Conservation (phyloP, 1,140 invertebrate species). For the Danaus melanippus region DNA sequence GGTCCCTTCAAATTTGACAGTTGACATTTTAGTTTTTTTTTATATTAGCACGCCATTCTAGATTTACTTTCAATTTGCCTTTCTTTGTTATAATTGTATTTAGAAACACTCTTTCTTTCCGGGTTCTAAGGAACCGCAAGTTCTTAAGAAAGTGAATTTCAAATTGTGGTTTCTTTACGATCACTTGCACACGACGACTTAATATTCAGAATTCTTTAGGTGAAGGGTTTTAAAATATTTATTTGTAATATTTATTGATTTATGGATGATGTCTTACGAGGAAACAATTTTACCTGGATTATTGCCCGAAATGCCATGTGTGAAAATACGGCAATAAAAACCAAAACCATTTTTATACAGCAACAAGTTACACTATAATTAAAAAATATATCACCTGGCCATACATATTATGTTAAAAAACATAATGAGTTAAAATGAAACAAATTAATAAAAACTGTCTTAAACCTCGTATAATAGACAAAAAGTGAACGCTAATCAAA, state of each 20-base stretch:
- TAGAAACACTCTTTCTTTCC: constrained; percentile 27
- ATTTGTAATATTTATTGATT: not conserved
- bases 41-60: constrained; percentile 14
- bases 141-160: constrained; percentile 37
- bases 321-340: too few relatives aligned
- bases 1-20: constrained; percentile 48
- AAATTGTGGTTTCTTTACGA: constrained; percentile 29
- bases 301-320: too few relatives aligned
- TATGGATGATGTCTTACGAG: not conserved
- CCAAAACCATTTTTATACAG: too few relatives aligned
- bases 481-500: too few relatives aligned
- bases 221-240: constrained; percentile 11
- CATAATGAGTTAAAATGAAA: too few relatives aligned
- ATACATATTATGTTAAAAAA: too few relatives aligned
- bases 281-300: too few relatives aligned
- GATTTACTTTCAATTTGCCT: constrained; percentile 43
- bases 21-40: constrained; percentile 37
- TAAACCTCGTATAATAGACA: too few relatives aligned
- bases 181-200: constrained; percentile 14
- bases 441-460: too few relatives aligned
- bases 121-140: constrained; percentile 31
- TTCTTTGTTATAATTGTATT: constrained; percentile 24
- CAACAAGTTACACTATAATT: too few relatives aligned
- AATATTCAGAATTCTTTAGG: constrained; percentile 3
- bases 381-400: too few relatives aligned